phyloP scores from a whole-genome alignment of 2,113 vertebrate genomes.

The Acrocephalus arundinaceus region DNA sequence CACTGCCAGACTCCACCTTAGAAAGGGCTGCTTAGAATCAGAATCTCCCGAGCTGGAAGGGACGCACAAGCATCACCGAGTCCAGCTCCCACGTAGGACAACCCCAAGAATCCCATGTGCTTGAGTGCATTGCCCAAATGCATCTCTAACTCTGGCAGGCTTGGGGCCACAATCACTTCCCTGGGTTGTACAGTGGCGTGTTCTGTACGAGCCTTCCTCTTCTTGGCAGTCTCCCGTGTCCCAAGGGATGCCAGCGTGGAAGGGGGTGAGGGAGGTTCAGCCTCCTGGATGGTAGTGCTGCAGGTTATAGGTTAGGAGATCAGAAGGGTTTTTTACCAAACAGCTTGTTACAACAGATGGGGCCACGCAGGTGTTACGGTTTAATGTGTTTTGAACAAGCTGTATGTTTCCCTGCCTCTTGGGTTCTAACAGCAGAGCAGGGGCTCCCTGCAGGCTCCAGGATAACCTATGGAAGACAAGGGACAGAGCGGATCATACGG shows the following conservation, averaged over 20 bases:
- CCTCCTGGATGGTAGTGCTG: background rate
- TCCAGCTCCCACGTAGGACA: fast-evolving
- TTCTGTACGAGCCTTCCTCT: background rate
- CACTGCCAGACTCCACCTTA: background rate
- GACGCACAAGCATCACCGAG: background rate
- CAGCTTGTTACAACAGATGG: background rate
- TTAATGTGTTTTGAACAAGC: background rate
- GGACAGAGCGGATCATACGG: background rate
- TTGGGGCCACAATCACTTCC: too few relatives aligned
- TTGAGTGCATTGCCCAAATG: background rate
- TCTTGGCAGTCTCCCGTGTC: background rate
- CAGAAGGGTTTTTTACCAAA: background rate
- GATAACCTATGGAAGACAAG: fast-evolving
- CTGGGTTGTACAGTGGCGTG: background rate
- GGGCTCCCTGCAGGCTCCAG: background rate
- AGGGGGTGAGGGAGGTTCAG: background rate
- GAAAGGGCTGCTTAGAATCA: background rate
- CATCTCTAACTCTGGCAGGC: background rate
- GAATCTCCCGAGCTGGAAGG: background rate
- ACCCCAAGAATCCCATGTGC: background rate
- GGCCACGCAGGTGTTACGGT: background rate
- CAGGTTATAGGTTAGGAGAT: background rate
- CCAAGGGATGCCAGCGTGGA: background rate
- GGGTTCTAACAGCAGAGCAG: background rate
- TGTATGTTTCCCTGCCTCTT: background rate